Conservation (phyloP, 2,113 vertebrate genomes). For the Rhombomys opimus region DNA sequence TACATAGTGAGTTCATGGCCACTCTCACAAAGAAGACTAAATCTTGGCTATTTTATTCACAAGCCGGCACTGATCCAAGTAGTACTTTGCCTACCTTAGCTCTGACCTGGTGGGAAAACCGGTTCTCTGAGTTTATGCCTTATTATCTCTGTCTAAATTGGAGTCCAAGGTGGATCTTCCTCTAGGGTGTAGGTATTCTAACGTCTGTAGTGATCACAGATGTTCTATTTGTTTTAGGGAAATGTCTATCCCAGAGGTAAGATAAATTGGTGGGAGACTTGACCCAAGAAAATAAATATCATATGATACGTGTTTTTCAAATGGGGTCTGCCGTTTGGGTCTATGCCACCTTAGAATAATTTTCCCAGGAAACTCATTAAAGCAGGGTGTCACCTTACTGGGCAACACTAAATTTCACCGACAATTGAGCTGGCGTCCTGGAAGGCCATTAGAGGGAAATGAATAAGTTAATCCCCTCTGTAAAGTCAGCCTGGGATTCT, state of each 20-base stretch:
- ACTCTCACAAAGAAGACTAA: not conserved
- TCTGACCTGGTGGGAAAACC: not conserved
- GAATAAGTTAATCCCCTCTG: conserved; percentile 61
- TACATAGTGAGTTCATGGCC: not conserved
- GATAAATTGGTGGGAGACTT: not conserved
- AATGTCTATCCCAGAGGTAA: not conserved
- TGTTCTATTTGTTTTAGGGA: conserved; percentile 48
- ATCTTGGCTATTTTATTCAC: not conserved
- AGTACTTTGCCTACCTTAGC: not conserved
- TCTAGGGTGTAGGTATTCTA: not conserved
- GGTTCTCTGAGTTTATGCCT: not conserved
- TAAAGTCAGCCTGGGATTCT: conserved; percentile 60
- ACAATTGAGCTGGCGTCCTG: conserved; percentile 44
- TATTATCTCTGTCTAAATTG: conserved; percentile 2
- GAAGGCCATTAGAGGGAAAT: conserved; percentile 73
- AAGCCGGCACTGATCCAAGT: not conserved
- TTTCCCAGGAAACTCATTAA: conserved; percentile 76
- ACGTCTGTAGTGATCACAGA: not conserved
- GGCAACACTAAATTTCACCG: conserved; percentile 63
- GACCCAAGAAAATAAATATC: conserved; percentile 60
- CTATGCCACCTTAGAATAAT: conserved; percentile 51
- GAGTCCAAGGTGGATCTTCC: not conserved
- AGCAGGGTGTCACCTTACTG: conserved; percentile 66
- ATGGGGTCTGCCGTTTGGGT: conserved; percentile 31
- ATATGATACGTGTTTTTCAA: conserved; percentile 46